Percentiles rank a stretch among this genome's conserved stretches.
Evolutionary conservation across 2,888 invertebrate genomes (phyloP).

Genomic region (Cotesia congregata): DNA sequence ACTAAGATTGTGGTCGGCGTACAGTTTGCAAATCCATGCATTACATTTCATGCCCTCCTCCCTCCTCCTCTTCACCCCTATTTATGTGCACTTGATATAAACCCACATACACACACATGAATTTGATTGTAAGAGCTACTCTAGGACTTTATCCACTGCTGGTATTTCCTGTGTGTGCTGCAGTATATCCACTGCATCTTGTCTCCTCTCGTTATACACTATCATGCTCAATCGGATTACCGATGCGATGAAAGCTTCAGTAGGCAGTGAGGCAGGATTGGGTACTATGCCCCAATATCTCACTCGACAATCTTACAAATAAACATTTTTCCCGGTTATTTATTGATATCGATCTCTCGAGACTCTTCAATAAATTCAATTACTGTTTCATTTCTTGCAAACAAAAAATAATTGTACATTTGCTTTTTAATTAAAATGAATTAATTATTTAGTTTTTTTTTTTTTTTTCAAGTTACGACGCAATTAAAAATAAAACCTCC

Average conservation of each 20-base stretch:
- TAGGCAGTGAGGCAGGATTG: no score
- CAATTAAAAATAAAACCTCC: not conserved
- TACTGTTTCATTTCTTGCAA: not conserved
- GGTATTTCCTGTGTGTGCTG: slow-evolving; percentile 9
- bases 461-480: not conserved
- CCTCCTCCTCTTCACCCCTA: no score
- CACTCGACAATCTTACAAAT: slow-evolving; percentile 30
- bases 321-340: not conserved
- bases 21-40: slow-evolving; percentile 61
- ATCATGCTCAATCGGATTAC: slow-evolving; percentile 46
- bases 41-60: slow-evolving; percentile 22
- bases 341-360: not conserved
- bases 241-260: slow-evolving; percentile 31
- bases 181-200: slow-evolving; percentile 18
- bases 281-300: slow-evolving; percentile 9
- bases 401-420: no score
- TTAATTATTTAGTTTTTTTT: not conserved
- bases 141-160: not conserved
- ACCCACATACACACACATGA: slow-evolving; percentile 17
- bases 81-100: slow-evolving; percentile 30
- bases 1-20: slow-evolving; percentile 40
- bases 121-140: not conserved
- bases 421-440: not conserved
- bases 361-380: not conserved
- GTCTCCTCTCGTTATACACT: slow-evolving; percentile 39